These are phyloP conservation scores for Lepidurus packardi DNA, from an alignment of 1,140 invertebrate genomes.

Conservation along the genomic window DNA sequence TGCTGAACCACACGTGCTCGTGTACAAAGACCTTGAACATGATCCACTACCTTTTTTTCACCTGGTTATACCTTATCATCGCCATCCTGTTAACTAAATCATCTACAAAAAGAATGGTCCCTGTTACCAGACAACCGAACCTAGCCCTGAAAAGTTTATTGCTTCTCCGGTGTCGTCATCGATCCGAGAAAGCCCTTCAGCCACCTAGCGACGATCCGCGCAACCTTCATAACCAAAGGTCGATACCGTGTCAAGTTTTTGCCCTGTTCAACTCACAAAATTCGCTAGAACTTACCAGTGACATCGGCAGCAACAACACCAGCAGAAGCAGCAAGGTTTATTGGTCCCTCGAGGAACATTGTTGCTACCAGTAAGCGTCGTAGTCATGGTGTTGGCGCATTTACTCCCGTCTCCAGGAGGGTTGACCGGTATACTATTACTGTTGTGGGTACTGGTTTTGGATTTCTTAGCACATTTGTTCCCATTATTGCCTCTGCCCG, in stretches of 20 bases:
- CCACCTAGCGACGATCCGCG: not conserved
- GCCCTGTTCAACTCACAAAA: not conserved
- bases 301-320: conserved; percentile 45
- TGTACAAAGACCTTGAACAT: not conserved
- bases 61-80: not conserved
- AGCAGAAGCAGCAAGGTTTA: conserved; percentile 43
- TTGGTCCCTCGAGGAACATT: conserved; percentile 19
- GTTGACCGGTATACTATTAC: not conserved
- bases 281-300: conserved; percentile 40
- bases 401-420: not conserved
- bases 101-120: not conserved
- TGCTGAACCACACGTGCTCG: not conserved
- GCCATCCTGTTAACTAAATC: conserved; percentile 5
- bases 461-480: conserved; percentile 22
- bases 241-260: not conserved
- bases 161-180: conserved; percentile 17
- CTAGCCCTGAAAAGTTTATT: conserved; percentile 26
- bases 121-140: not conserved
- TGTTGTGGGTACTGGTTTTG: not conserved
- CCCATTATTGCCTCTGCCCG: conserved; percentile 25
- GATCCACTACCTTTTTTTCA: not conserved
- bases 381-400: not conserved
- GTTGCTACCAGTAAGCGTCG: not conserved
- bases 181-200: conserved; percentile 5
- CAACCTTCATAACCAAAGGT: not conserved